These are phyloP conservation scores for Leptobrachium leishanense DNA, from an alignment of 2,113 vertebrate genomes.

Conservation along the genomic window DNA sequence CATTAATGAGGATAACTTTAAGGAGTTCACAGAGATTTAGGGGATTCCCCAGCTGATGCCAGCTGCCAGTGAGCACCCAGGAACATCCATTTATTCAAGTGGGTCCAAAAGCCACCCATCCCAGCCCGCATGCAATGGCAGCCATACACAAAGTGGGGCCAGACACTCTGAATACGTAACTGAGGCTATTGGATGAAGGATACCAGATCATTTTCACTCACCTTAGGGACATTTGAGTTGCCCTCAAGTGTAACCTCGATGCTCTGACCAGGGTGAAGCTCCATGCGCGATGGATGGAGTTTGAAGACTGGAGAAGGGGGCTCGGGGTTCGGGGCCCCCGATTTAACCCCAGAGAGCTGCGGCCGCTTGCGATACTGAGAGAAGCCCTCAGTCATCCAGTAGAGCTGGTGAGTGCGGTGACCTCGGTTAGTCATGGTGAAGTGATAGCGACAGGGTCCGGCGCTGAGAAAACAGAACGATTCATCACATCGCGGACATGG, in stretches of 20 bases:
- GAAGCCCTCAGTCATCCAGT: constrained; percentile 71
- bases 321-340: accelerated
- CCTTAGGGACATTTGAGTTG: constrained; percentile 69
- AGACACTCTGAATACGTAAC: too few relatives aligned
- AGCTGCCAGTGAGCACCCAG: too few relatives aligned
- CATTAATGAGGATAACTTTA: too few relatives aligned
- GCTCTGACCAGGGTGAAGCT: constrained; percentile 72
- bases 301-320: constrained; percentile 62
- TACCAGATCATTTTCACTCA: constrained; percentile 51
- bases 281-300: constrained; percentile 65
- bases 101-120: too few relatives aligned
- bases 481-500: too few relatives aligned
- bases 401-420: constrained; percentile 67
- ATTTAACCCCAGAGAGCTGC: constrained; percentile 26
- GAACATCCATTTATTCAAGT: too few relatives aligned
- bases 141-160: too few relatives aligned
- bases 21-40: too few relatives aligned
- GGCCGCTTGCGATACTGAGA: constrained; percentile 20
- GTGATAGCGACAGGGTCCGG: constrained; percentile 59
- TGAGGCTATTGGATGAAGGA: not conserved
- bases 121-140: not conserved
- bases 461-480: not conserved
- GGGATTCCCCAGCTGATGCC: too few relatives aligned
- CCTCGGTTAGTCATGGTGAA: constrained; percentile 82
- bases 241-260: constrained; percentile 72